A percentile compares a stretch with the other conserved stretches of the same genome.
Conservation (phyloP, 2,113 vertebrate species). For the Sylvicapra grimmia region DNA sequence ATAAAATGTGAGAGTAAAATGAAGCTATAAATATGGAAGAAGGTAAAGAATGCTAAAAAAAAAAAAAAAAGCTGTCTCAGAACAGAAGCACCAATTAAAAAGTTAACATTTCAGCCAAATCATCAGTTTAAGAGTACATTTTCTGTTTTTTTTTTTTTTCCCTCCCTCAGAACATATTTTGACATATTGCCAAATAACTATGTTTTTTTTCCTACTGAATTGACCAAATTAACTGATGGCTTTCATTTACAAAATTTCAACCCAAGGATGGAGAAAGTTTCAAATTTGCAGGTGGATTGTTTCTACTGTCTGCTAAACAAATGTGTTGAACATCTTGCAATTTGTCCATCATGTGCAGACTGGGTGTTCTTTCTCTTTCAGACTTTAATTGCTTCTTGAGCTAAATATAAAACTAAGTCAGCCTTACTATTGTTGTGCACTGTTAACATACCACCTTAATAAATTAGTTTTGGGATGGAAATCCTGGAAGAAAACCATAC, state of each 20-base stretch:
- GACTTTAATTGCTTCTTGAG: conserved; percentile 39
- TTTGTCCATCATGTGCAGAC: conserved; percentile 30
- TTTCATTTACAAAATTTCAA: conserved; percentile 39
- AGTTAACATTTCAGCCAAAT: conserved; percentile 65
- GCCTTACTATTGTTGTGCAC: conserved; percentile 10
- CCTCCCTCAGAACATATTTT: conserved; percentile 42
- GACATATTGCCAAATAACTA: conserved; percentile 63
- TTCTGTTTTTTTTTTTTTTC: not conserved
- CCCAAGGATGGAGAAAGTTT: conserved; percentile 37
- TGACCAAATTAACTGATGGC: conserved; percentile 61
- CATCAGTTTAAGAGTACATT: conserved; percentile 46
- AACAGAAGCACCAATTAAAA: conserved; percentile 69
- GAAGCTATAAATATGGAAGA: conserved; percentile 27
- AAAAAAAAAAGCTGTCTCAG: conserved; percentile 5
- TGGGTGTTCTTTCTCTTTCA: conserved; percentile 52
- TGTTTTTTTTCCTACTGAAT: not conserved
- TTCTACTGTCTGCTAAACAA: conserved; percentile 48
- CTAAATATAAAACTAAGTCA: conserved; percentile 50
- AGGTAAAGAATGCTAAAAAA: conserved; percentile 44
- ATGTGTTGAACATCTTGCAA: conserved; percentile 52
- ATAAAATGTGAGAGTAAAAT: conserved; percentile 15
- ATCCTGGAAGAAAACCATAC: conserved; percentile 36
- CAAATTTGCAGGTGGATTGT: conserved; percentile 52
- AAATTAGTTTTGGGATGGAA: conserved; percentile 53
- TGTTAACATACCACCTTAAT: conserved; percentile 46